Evolutionary conservation across 2,797 vertebrate species (phyloP).

Genomic region (Diceros bicornis): DNA sequence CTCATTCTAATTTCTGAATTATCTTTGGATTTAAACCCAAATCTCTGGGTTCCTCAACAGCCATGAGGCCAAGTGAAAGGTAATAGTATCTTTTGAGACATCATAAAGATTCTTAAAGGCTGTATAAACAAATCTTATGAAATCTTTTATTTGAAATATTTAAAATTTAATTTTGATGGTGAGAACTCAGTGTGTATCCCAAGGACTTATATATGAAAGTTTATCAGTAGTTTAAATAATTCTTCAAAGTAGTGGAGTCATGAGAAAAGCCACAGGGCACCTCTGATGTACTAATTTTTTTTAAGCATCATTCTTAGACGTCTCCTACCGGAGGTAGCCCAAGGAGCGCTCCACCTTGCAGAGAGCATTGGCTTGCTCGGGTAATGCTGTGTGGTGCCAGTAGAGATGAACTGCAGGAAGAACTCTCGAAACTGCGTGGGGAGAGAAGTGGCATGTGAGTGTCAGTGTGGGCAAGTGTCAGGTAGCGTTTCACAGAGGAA

Average conservation of each 20-base stretch:
- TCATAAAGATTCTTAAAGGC: slow-evolving; percentile 65
- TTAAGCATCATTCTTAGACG: slow-evolving; percentile 55
- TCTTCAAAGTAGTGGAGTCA: slow-evolving; percentile 27
- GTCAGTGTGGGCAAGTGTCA: slow-evolving; percentile 43
- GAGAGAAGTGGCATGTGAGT: slow-evolving; percentile 18
- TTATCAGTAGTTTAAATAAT: slow-evolving; percentile 57
- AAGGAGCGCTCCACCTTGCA: not conserved
- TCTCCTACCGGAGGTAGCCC: not conserved
- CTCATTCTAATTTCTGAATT: slow-evolving; percentile 70
- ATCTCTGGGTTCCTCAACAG: slow-evolving; percentile 1
- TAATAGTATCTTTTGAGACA: slow-evolving; percentile 54
- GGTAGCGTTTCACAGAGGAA: slow-evolving; percentile 55
- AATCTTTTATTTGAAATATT: slow-evolving; percentile 72
- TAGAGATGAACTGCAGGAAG: slow-evolving; percentile 23
- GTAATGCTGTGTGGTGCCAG: not conserved
- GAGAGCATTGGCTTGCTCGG: slow-evolving; percentile 3
- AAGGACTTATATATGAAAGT: slow-evolving; percentile 54
- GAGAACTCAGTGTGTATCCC: slow-evolving; percentile 54
- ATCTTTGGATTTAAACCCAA: slow-evolving; percentile 62
- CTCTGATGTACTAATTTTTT: slow-evolving; percentile 10
- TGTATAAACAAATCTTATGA: slow-evolving; percentile 53
- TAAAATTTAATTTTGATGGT: slow-evolving; percentile 58
- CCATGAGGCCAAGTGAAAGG: slow-evolving; percentile 28
- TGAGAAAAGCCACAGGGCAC: not conserved
- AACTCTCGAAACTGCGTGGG: not conserved